Evolutionary conservation across 1,140 invertebrate genomes (phyloP), one percentile per base, ranked within the genome.

Genomic region (Diachasma alloeum): DNA sequence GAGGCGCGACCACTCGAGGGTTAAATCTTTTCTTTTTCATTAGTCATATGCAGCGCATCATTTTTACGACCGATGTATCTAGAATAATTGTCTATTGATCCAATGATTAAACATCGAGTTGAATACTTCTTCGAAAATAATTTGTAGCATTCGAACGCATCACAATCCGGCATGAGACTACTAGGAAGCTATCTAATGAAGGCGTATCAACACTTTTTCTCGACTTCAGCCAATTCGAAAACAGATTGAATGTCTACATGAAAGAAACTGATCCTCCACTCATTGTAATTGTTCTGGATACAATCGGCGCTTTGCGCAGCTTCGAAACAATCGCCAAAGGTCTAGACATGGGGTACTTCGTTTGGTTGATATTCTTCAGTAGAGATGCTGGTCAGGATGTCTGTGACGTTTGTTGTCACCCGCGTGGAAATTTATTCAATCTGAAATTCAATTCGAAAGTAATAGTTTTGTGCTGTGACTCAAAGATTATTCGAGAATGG

Each of bases 321-420:
- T 46, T 46, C 44, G n/a, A 46, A n/a, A 9, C 44, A 11, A 11
- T 46, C n/a, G 9, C 44, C 10, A 46, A 11, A 46, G 44, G n/a
- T 9, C 1, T 46, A n/a, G 10, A 46, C 44, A 46, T 46, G 44
- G 4, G 10, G n/a, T 46, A 5, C 9, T 11, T 9, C 44, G n/a
- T n/a, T 46, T 85, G 84, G 84, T 26, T 85, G 0, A 19, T 84
- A 10, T n/a, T 84, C 13, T 85, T 85, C 37, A 67, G 79, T 10
- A 68, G 70, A 2, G 26, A 46, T 6, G 9, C 15, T 0, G 53
- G 26, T 0, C 39, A 67, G 19, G 19, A 74, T 0, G 22, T 80
- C 15, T 39, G 70, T n/a, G 0, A 72, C 9, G 48, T 73, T 39
- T 79, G 74, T 44, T 5, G 36, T 13, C 36, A 78, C 10, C 44